A percentile compares a stretch with the other conserved stretches of the same genome.
Evolutionary conservation across 2,113 vertebrate species (phyloP).

Genomic region (Solenodon paradoxus): DNA sequence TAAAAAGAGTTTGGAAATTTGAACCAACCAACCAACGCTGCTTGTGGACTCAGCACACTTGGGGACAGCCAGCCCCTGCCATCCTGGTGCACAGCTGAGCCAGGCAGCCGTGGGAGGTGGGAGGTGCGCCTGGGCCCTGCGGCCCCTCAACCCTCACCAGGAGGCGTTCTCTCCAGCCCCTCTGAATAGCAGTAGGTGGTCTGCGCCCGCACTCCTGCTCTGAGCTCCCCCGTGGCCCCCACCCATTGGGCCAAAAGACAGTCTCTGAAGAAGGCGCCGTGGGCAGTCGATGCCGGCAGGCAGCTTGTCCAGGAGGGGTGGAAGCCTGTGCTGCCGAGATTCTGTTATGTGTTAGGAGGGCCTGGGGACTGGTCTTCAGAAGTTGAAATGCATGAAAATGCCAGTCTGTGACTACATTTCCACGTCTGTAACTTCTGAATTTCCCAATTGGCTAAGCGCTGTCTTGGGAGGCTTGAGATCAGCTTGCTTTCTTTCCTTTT

Average conservation of each 20-base stretch:
- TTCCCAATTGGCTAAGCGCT: not conserved
- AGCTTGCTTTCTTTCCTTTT: not conserved
- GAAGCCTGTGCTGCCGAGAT: not conserved
- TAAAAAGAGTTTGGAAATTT: no score
- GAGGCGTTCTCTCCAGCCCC: no score
- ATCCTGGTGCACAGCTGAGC: no score
- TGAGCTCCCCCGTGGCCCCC: not conserved
- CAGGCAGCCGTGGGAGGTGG: no score
- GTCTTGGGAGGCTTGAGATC: not conserved
- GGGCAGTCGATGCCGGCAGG: not conserved
- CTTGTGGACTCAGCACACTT: no score
- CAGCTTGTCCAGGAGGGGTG: not conserved
- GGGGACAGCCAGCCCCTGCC: no score
- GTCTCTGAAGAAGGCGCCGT: not conserved
- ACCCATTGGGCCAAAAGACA: not conserved
- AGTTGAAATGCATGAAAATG: fast-evolving
- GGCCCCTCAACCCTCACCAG: no score
- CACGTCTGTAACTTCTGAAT: not conserved
- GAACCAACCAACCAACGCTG: no score
- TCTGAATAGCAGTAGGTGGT: no score
- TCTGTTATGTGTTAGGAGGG: no score
- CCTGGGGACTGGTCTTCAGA: fast-evolving
- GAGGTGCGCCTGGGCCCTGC: not conserved
- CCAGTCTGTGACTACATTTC: fast-evolving
- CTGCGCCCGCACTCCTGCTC: not conserved